phyloP scores from a whole-genome alignment of 2,113 vertebrate genomes.

The Prochilodus magdalenae region DNA sequence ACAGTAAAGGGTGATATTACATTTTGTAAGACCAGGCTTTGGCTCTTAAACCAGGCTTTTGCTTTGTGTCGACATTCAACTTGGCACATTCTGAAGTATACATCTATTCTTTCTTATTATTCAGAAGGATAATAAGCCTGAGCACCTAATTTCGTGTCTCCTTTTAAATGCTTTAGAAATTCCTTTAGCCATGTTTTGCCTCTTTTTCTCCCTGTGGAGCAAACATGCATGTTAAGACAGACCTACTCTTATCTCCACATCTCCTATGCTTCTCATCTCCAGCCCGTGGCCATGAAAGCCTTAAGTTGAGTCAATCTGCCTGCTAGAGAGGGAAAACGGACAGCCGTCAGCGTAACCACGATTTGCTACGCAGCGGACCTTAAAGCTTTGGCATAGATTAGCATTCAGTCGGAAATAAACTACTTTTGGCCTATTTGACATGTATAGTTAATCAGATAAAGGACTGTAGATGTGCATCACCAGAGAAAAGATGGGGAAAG shows the following conservation, averaged over 20 bases:
- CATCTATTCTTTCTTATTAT: background rate
- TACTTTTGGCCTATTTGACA: constrained; percentile 38
- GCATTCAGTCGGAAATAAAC: constrained; percentile 53
- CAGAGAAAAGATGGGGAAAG: constrained; percentile 25
- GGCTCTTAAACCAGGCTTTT: background rate
- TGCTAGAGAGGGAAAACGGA: constrained; percentile 42
- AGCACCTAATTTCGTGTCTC: constrained; percentile 8
- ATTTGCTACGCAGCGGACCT: constrained; percentile 48
- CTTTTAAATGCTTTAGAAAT: constrained; percentile 42
- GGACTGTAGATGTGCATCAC: constrained; percentile 44
- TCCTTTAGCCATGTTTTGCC: constrained; percentile 47
- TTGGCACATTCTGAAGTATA: background rate
- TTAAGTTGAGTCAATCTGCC: constrained; percentile 43
- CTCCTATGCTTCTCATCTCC: constrained; percentile 40
- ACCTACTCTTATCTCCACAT: constrained; percentile 52
- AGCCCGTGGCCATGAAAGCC: constrained; percentile 40
- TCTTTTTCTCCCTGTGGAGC: constrained; percentile 46
- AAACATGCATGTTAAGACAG: constrained; percentile 58
- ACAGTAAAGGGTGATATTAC: background rate
- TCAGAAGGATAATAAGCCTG: background rate
- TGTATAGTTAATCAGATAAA: constrained; percentile 45
- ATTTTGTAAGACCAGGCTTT: background rate
- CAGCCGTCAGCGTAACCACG: constrained; percentile 36
- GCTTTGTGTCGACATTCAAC: too few species aligned
- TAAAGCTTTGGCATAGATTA: constrained; percentile 43